Evolutionary conservation across 1,140 invertebrate genomes (phyloP).

Genomic region (Drosophila miranda): DNA sequence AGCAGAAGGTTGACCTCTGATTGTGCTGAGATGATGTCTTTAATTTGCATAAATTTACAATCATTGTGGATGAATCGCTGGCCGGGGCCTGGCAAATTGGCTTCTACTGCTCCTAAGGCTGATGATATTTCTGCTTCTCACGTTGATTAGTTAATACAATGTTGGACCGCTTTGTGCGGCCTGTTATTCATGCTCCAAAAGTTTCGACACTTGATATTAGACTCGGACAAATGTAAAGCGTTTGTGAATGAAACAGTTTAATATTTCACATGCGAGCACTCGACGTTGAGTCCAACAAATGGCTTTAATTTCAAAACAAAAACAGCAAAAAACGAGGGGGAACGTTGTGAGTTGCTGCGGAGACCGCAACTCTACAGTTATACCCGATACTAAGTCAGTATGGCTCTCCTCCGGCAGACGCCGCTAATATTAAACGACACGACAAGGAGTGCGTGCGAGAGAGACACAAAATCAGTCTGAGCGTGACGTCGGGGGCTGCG

Average conservation of each 20-base stretch:
- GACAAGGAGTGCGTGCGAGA: too few relatives aligned
- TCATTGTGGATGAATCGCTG: constrained; percentile 36
- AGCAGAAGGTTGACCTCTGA: constrained; percentile 33
- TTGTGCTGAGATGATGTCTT: constrained; percentile 42
- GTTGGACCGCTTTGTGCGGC: constrained; percentile 26
- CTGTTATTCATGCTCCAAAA: constrained; percentile 63
- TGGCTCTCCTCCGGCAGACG: too few relatives aligned
- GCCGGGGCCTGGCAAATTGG: constrained; percentile 49
- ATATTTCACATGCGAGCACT: constrained; percentile 30
- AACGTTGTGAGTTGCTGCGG: too few relatives aligned
- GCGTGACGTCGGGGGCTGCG: too few relatives aligned
- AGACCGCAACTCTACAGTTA: too few relatives aligned
- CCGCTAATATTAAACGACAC: too few relatives aligned
- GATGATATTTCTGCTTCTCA: constrained; percentile 47
- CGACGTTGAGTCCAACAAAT: constrained; percentile 48
- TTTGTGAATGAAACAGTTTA: constrained; percentile 49
- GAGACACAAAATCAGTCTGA: too few relatives aligned
- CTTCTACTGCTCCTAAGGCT: background rate
- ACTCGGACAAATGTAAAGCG: constrained; percentile 16
- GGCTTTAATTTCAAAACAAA: constrained; percentile 63
- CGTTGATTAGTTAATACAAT: constrained; percentile 51
- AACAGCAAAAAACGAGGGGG: constrained; percentile 13
- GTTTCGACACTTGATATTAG: constrained; percentile 56
- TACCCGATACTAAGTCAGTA: too few relatives aligned
- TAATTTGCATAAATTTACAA: constrained; percentile 64